Evolutionary conservation across 2,113 vertebrate genomes (phyloP).

Genomic region (Nicator chloris): DNA sequence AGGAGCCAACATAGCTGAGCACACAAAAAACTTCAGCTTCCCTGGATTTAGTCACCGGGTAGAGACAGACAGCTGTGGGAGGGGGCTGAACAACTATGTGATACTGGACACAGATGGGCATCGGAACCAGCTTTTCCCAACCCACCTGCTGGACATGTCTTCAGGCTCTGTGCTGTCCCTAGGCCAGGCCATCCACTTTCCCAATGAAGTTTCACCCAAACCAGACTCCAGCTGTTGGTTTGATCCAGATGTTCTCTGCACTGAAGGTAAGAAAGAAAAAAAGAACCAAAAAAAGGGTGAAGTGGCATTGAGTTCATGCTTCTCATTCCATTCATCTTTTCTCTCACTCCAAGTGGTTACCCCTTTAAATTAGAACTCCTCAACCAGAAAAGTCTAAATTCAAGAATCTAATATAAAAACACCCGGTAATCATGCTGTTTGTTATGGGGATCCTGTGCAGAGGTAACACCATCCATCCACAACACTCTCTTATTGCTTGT

Average conservation of each 20-base stretch:
- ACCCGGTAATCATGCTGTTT: neutral
- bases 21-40: slow-evolving; percentile 77
- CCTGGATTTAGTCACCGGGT: slow-evolving; percentile 83
- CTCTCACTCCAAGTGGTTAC: neutral
- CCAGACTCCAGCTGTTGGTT: slow-evolving; percentile 89
- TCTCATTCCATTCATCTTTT: neutral
- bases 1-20: slow-evolving; percentile 73
- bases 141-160: slow-evolving; percentile 75
- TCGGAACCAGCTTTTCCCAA: slow-evolving; percentile 75
- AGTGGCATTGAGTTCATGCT: neutral
- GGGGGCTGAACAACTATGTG: slow-evolving; percentile 75
- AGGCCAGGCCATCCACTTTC: slow-evolving; percentile 78
- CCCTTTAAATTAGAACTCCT: neutral
- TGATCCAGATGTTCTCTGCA: slow-evolving; percentile 74
- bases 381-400: neutral
- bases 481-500: neutral
- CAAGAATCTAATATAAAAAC: neutral
- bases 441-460: neutral
- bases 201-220: slow-evolving; percentile 71
- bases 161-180: slow-evolving; percentile 66
- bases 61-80: slow-evolving; percentile 72
- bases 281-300: neutral
- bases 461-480: neutral
- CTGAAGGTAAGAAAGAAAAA: slow-evolving; percentile 76
- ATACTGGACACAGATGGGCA: slow-evolving; percentile 82